Evolutionary conservation across 2,888 invertebrate genomes (phyloP).

Genomic region (Bursaphelenchus okinawaensis): DNA sequence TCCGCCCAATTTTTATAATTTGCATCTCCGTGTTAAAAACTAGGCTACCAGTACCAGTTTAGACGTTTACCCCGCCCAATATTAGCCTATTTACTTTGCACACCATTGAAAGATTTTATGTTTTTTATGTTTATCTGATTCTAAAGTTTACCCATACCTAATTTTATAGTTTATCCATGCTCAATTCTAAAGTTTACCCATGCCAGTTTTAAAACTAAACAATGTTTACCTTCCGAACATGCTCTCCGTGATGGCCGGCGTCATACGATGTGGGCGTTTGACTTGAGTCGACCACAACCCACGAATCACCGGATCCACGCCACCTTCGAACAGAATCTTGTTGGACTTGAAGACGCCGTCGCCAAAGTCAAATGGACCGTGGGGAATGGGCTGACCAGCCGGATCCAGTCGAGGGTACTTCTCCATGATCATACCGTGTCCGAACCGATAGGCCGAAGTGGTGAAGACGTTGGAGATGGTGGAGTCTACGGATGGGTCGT

Average conservation of each 20-base stretch:
- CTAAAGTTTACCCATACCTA: background rate
- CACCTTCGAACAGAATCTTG: constrained; percentile 76
- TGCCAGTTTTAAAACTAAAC: background rate
- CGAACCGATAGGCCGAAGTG: constrained; percentile 85
- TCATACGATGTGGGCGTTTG: constrained; percentile 71
- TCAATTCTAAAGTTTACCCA: background rate
- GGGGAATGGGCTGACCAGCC: constrained; percentile 73
- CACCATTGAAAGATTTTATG: too few relatives aligned
- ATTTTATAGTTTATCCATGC: constrained; percentile 2
- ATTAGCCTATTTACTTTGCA: too few relatives aligned
- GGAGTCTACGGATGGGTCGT: constrained; percentile 76
- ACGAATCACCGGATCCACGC: constrained; percentile 52
- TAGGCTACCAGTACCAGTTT: too few relatives aligned
- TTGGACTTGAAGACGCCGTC: constrained; percentile 95
- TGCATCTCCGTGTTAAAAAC: too few relatives aligned
- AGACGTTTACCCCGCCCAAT: too few relatives aligned
- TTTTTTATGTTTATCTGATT: too few relatives aligned
- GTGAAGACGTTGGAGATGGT: constrained; percentile 91
- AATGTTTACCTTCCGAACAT: constrained; percentile 64
- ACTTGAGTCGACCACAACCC: constrained; percentile 53
- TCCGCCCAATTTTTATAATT: too few relatives aligned
- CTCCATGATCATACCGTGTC: constrained; percentile 72
- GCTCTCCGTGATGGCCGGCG: constrained; percentile 85
- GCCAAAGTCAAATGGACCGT: constrained; percentile 81
- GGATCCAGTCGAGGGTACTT: constrained; percentile 76